Percentiles rank a stretch among this genome's conserved stretches.
Evolutionary conservation across 2,113 vertebrate genomes (phyloP).

Genomic region (Apodemus speciosus): DNA sequence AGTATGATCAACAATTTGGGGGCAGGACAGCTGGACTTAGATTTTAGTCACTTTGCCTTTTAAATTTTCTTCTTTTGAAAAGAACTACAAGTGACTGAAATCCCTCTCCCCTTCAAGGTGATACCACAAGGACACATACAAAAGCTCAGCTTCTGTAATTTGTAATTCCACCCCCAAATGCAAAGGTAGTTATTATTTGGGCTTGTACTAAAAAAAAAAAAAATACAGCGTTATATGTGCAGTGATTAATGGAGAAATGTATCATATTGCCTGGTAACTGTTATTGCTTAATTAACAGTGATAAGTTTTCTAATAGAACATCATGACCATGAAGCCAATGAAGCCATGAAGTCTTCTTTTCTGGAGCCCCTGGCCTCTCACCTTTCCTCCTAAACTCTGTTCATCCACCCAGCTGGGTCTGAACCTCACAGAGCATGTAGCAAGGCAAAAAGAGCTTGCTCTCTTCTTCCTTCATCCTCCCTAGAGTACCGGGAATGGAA

Average conservation of each 20-base stretch:
- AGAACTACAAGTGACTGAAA: constrained; percentile 51
- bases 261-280: constrained; percentile 58
- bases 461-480: not conserved
- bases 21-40: not conserved
- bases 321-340: fast-evolving
- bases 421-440: not conserved
- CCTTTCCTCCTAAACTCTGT: not conserved
- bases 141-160: constrained; percentile 36
- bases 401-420: not conserved
- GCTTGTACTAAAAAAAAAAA: not conserved
- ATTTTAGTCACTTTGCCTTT: not conserved
- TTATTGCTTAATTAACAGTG: constrained; percentile 32
- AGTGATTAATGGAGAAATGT: not conserved
- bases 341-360: too few relatives aligned
- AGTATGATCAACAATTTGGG: not conserved
- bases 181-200: constrained; percentile 36
- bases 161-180: constrained; percentile 41
- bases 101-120: constrained; percentile 55
- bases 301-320: constrained; percentile 51
- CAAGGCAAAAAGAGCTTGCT: not conserved
- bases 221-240: constrained; percentile 53
- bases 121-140: not conserved
- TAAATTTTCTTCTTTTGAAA: not conserved
- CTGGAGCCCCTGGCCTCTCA: not conserved
- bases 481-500: not conserved